Evolutionary conservation across 1,140 invertebrate genomes (phyloP).

Genomic region (Magallana ariakensis): DNA sequence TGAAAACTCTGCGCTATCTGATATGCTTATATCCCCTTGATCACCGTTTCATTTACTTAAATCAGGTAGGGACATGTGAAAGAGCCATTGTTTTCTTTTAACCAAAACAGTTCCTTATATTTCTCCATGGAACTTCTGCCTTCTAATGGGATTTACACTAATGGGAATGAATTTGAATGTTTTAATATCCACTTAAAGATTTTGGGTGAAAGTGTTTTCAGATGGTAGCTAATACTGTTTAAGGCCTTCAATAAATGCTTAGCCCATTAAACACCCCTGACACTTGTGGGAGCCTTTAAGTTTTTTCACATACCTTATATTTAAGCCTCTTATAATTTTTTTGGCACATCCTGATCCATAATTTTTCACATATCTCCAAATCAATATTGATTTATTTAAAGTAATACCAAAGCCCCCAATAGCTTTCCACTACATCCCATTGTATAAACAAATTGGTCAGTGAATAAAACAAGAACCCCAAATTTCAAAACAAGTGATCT

Average conservation of each 20-base stretch:
- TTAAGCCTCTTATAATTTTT: conserved; percentile 5
- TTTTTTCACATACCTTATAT: conserved; percentile 6
- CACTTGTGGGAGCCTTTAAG: background rate
- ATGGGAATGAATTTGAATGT: conserved; percentile 25
- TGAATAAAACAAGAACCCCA: background rate
- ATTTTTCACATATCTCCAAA: conserved; percentile 27
- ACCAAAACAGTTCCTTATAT: background rate
- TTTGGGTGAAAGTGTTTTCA: conserved; percentile 1
- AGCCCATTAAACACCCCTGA: conserved; percentile 24
- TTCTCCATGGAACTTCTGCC: background rate
- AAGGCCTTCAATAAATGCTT: background rate
- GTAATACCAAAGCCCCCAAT: background rate
- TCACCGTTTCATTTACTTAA: background rate
- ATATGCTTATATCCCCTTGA: background rate
- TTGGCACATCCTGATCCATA: conserved; percentile 24
- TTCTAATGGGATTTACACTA: conserved; percentile 9
- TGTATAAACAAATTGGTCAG: conserved; percentile 23
- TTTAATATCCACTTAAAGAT: conserved; percentile 9
- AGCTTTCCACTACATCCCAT: conserved; percentile 19
- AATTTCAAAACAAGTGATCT: conserved; percentile 24
- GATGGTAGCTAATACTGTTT: background rate
- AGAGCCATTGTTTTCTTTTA: background rate
- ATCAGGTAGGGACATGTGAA: background rate
- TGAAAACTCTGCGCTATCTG: background rate
- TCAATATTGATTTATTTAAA: conserved; percentile 34